These are phyloP conservation scores for Temnopleurus reevesii DNA, from an alignment of 53 echinoderm and acorn worm genomes.

Conservation along the genomic window DNA sequence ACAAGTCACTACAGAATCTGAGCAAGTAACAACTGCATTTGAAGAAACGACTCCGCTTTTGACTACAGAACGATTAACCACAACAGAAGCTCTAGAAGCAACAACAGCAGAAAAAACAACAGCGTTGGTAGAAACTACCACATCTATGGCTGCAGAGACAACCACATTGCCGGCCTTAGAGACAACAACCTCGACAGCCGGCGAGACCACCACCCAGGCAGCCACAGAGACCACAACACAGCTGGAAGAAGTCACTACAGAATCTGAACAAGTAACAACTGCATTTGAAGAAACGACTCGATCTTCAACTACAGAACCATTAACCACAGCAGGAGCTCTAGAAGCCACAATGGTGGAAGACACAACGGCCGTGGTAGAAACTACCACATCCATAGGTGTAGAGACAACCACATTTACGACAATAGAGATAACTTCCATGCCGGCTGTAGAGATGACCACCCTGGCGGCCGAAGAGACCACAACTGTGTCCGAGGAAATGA, in stretches of 20 bases:
- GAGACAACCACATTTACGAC: background rate
- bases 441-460: background rate
- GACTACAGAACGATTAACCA: background rate
- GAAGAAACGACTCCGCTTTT: background rate
- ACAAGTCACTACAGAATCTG: background rate
- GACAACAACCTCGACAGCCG: too few relatives aligned
- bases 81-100: background rate
- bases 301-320: background rate
- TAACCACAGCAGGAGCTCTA: background rate
- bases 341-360: background rate
- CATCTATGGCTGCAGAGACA: background rate
- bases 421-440: background rate
- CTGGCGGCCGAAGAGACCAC: too few relatives aligned
- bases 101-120: background rate
- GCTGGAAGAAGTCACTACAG: too few relatives aligned
- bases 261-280: background rate
- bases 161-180: too few relatives aligned
- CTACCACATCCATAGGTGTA: background rate
- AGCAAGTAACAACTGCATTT: too few relatives aligned
- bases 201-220: too few relatives aligned
- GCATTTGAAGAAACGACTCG: background rate
- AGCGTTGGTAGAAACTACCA: background rate
- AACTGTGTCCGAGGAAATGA: too few relatives aligned
- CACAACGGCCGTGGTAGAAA: background rate
- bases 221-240: too few relatives aligned